phyloP scores from a whole-genome alignment of 2,797 vertebrate genomes.

The Tragelaphus oryx region DNA sequence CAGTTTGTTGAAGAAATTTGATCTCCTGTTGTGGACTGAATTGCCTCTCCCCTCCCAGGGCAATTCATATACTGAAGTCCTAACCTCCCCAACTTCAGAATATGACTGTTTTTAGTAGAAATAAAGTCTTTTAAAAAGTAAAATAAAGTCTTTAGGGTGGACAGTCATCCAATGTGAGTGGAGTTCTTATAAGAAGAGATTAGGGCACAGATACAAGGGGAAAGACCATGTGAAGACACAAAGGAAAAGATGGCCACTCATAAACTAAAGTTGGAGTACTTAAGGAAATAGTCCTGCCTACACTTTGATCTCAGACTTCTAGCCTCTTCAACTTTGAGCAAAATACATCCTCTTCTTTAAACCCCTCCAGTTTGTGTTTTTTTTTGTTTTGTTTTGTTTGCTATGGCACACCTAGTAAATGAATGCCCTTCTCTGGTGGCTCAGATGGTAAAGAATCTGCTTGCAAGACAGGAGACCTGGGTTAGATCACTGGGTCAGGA shows the following conservation, averaged over 20 bases:
- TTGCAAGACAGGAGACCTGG: background rate
- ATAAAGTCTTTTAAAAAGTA: background rate
- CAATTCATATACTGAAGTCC: background rate
- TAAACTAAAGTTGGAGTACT: background rate
- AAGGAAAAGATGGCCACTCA: background rate
- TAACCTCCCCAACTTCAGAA: background rate
- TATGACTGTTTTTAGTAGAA: background rate
- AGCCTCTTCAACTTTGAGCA: background rate
- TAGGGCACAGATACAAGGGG: rapidly evolving
- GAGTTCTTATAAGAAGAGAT: background rate
- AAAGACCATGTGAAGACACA: background rate
- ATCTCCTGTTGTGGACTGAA: background rate
- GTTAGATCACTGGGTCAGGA: background rate
- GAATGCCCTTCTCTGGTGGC: background rate
- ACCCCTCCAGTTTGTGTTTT: background rate
- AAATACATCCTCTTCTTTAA: background rate
- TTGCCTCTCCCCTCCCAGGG: background rate
- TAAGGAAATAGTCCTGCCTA: background rate
- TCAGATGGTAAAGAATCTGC: background rate
- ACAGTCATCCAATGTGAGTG: background rate
- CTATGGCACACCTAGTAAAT: background rate
- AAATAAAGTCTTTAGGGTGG: background rate
- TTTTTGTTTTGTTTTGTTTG: background rate
- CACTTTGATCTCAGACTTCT: too few relatives aligned
- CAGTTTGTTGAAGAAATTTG: background rate